Base-by-base conservation (phyloP, 2,888 invertebrate genomes). In the Metopia argyrocephala region DNA sequence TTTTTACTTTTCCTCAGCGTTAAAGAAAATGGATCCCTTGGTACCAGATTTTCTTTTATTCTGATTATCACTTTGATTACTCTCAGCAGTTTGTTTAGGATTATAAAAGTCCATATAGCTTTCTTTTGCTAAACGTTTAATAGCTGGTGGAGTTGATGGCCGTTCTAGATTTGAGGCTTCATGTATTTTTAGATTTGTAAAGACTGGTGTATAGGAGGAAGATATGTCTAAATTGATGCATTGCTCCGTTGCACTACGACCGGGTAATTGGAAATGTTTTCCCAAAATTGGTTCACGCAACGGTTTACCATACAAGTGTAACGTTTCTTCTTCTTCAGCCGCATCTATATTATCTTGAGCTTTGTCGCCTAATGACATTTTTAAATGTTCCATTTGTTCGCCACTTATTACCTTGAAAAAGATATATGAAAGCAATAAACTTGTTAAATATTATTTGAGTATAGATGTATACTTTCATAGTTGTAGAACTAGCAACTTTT, bases 401-500 rank as follows among this genome's bases (percentile, higher is more conserved):
- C 85, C 85, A 57, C 71, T 68, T n/a, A 85, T 84, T 1, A 85
- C 84, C 85, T 85, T 21, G 2, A 62, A 61, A 18, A 31, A 15
- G 12, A 9, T n/a, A 5, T 6, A 6, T 52, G 1, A 23, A 52
- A 27, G 57, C 31, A 38, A 45, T 23, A 25, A n/a, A 57, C 0
- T 52, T 61, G 62, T 75, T 23, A 74, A 78, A 18, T 18, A 59
- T 69, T 5, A 52, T 23, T 23, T 73, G 62, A 20, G 76, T 54
- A n/a, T n/a, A n/a, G n/a, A n/a, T n/a, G n/a, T n/a, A 46, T 85
- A 94, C 96, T 91, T 95, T 94, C 69, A 95, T 91, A 0, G 96
- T 96, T 21, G 95, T 95, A 65, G 93, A 95, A 85, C 96, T 96
- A 80, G 94, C 94, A 25, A 94, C 92, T 87, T 94, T 93, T 84